These are phyloP conservation scores for Heliconius hermathena DNA, from an alignment of 1,140 invertebrate species.

Conservation along the genomic window DNA sequence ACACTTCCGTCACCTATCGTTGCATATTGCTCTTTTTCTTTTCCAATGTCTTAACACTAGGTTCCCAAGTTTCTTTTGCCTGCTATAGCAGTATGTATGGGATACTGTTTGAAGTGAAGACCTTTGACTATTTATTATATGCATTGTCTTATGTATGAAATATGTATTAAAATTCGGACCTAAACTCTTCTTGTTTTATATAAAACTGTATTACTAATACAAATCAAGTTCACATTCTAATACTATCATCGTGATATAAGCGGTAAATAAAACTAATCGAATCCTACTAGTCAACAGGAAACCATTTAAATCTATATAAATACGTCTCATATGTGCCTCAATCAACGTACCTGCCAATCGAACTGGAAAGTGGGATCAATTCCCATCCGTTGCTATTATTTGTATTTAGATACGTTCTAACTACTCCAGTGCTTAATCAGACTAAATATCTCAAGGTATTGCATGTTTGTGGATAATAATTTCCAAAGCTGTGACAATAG, in stretches of 20 bases:
- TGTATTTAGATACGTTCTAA: background rate
- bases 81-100: too few species aligned
- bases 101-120: too few species aligned
- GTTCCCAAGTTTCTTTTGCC: too few species aligned
- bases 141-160: too few species aligned
- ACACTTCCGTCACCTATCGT: too few species aligned
- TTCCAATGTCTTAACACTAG: too few species aligned
- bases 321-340: background rate
- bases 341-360: background rate
- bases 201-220: background rate
- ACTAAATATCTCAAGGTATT: background rate
- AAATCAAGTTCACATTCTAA: background rate
- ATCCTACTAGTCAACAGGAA: background rate
- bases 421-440: background rate
- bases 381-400: constrained; percentile 5
- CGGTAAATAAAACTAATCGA: background rate
- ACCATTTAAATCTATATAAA: background rate
- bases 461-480: background rate
- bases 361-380: background rate
- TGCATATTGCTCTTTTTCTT: too few species aligned
- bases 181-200: too few species aligned
- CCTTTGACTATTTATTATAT: too few species aligned
- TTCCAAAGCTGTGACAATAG: too few species aligned
- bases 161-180: too few species aligned
- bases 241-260: background rate